These are phyloP conservation scores for Glomeris marginata DNA, from an alignment of 2,888 invertebrate species.

Conservation along the genomic window DNA sequence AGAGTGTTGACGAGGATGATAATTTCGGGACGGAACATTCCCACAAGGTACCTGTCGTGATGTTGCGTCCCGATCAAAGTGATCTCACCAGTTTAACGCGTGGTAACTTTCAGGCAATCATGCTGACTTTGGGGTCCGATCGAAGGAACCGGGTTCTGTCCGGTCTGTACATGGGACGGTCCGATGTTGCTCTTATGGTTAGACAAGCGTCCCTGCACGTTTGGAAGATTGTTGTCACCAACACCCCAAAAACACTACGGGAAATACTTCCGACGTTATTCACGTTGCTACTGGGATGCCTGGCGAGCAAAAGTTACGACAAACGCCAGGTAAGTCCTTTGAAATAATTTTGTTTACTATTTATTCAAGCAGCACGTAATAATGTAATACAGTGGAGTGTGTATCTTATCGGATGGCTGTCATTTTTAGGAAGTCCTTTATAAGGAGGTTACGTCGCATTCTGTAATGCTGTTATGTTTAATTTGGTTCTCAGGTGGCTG, in stretches of 20 bases:
- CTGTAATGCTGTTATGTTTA: not conserved
- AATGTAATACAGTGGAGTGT: not conserved
- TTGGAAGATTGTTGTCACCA: constrained; percentile 98
- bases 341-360: too few relatives aligned
- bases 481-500: constrained; percentile 67
- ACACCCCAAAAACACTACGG: constrained; percentile 87
- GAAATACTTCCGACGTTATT: constrained; percentile 94
- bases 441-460: not conserved
- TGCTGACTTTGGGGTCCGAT: constrained; percentile 72
- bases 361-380: too few relatives aligned
- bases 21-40: constrained; percentile 97
- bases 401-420: not conserved
- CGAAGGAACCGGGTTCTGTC: constrained; percentile 82
- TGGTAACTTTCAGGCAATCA: constrained; percentile 50
- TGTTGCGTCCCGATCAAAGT: not conserved
- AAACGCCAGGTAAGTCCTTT: constrained; percentile 61
- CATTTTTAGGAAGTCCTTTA: not conserved
- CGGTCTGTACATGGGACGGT: constrained; percentile 91
- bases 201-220: constrained; percentile 95
- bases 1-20: constrained; percentile 95
- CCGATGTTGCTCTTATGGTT: constrained; percentile 92
- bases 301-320: constrained; percentile 92
- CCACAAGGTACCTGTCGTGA: constrained; percentile 37
- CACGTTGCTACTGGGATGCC: constrained; percentile 73
- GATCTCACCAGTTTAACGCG: not conserved